Evolutionary conservation across 2,113 vertebrate species (phyloP).

Genomic region (Bothrops jararaca): DNA sequence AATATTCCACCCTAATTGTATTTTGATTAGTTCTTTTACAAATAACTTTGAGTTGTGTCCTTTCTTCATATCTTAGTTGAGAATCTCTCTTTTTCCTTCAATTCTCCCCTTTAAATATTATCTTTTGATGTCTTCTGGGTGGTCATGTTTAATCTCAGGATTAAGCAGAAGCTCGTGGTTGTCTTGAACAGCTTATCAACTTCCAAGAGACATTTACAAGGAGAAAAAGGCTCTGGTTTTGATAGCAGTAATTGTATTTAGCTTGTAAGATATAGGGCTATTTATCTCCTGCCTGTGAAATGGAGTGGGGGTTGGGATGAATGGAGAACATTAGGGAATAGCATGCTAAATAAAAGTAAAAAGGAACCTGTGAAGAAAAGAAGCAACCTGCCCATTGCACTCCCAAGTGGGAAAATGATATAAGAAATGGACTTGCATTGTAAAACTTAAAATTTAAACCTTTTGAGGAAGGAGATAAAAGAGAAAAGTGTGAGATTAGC

Average conservation of each 20-base stretch:
- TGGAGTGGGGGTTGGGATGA: constrained; percentile 55
- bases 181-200: constrained; percentile 75
- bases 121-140: constrained; percentile 66
- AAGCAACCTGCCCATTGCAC: constrained; percentile 3
- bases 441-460: constrained; percentile 20
- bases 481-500: constrained; percentile 5
- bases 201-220: constrained; percentile 72
- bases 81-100: constrained; percentile 26
- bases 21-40: constrained; percentile 66
- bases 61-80: constrained; percentile 63
- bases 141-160: constrained; percentile 75
- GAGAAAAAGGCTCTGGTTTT: constrained; percentile 72
- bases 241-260: constrained; percentile 84
- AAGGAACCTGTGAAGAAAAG: constrained; percentile 30
- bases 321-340: constrained; percentile 55
- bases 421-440: constrained; percentile 37
- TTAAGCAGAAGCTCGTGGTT: constrained; percentile 68
- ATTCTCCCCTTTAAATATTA: constrained; percentile 42
- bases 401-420: constrained; percentile 7
- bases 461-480: constrained; percentile 16
- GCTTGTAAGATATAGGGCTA: constrained; percentile 76
- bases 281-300: constrained; percentile 73
- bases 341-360: constrained; percentile 58
- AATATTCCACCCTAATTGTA: constrained; percentile 54
- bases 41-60: constrained; percentile 67